Evolutionary conservation across 2,797 vertebrate species (phyloP), one percentile per base, ranked within the genome.

Genomic region (Rhynchotus rufescens): DNA sequence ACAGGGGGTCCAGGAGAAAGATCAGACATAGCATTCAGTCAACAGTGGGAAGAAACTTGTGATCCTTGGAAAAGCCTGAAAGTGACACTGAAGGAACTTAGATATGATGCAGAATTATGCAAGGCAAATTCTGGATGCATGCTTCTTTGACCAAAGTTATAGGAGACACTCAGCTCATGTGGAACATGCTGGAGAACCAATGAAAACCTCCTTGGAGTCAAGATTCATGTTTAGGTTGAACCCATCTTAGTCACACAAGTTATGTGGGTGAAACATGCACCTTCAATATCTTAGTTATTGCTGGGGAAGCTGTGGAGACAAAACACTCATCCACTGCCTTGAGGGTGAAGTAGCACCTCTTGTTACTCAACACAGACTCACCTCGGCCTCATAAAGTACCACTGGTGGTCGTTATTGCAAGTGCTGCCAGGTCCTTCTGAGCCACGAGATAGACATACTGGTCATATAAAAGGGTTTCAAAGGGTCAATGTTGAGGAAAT

Each of bases 1-100:
- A 65, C 98, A 98, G 21, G 98, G 97, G 88, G 95, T 95, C 30
- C 97, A 94, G 36, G 98, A 97, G 76, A 96, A 96, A 88, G 95
- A 97, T 54, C 96, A 95, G 52, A 96, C 92, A 2, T 97, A 88
- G 44, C 84, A 15, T 45, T 88, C 59, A 57, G 59, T 82, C 65
- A 73, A 64, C 60, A 64, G 8, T 8, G 40, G 79, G 78, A 69
- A 36, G 72, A 56, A 56, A 38, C 51, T 64, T 6, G 1, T n/a
- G 42, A 49, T 76, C 80, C 77, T 79, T 64, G 77, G 68, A 94
- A 83, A 84, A 89, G 84, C 54, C 57, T 84, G 16, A 9, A 76
- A 84, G 65, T 23, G 54, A 78, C 66, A 42, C 52, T 57, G 42
- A 66, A 56, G 40, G 78, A 77, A 56, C 80, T 87, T 62, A 30